Conservation (phyloP, 2,888 invertebrate genomes). For the Drosophila anceps region DNA sequence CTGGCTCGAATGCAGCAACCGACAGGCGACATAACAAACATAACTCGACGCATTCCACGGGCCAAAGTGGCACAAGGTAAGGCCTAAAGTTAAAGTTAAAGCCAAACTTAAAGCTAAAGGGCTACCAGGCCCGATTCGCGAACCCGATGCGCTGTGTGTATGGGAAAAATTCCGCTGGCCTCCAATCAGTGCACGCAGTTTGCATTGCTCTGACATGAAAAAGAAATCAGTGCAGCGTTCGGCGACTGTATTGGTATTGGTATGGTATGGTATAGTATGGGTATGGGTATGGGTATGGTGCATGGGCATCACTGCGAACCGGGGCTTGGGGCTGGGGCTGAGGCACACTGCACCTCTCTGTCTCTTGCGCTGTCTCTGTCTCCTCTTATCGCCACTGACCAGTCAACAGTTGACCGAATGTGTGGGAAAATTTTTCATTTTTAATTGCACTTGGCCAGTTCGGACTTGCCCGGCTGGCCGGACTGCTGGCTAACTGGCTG, state of each 20-base stretch:
- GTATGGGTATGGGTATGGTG: constrained; percentile 10
- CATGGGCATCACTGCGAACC: constrained; percentile 10
- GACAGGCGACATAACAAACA: constrained; percentile 70
- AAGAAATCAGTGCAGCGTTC: constrained; percentile 81
- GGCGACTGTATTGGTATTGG: constrained; percentile 27
- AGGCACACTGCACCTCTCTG: constrained; percentile 21
- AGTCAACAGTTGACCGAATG: constrained; percentile 64
- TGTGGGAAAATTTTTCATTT: constrained; percentile 84
- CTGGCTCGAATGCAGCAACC: constrained; percentile 16
- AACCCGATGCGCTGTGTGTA: constrained; percentile 49
- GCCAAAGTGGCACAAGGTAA: constrained; percentile 79
- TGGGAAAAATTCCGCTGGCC: constrained; percentile 80
- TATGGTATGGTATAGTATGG: constrained; percentile 18
- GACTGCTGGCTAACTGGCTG: constrained; percentile 21
- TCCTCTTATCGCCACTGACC: constrained; percentile 60
- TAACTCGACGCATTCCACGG: constrained; percentile 72
- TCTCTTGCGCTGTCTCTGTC: constrained; percentile 19
- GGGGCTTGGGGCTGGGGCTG: constrained; percentile 15
- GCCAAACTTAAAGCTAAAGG: constrained; percentile 24
- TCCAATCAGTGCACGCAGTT: constrained; percentile 78
- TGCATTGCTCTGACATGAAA: constrained; percentile 80
- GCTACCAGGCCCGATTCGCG: constrained; percentile 37
- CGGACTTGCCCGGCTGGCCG: constrained; percentile 17
- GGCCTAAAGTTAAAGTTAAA: constrained; percentile 20
- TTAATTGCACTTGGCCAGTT: constrained; percentile 76